These are phyloP conservation scores for Coccyzus lansbergi DNA, from an alignment of 2,797 vertebrate species.

Conservation along the genomic window DNA sequence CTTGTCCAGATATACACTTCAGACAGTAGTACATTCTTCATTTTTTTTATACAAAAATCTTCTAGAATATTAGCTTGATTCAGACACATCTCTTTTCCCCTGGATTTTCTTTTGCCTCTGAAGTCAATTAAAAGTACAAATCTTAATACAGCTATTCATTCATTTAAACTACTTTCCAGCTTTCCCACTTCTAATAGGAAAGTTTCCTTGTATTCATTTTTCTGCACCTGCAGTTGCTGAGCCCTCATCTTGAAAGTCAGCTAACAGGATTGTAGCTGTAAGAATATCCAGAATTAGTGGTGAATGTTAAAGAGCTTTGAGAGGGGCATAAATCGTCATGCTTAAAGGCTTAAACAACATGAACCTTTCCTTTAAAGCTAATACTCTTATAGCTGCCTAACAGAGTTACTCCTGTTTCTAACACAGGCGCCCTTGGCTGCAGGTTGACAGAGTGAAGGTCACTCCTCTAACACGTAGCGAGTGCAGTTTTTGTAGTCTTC, in stretches of 20 bases:
- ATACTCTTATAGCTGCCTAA: neutral
- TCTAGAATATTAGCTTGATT: neutral
- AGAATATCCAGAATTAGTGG: neutral
- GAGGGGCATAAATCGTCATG: neutral
- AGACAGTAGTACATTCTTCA: neutral
- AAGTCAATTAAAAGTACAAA: neutral
- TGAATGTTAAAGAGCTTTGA: neutral
- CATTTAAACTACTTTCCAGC: neutral
- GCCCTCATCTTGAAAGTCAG: neutral
- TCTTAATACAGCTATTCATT: neutral
- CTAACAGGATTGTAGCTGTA: neutral
- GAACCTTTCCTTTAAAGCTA: neutral
- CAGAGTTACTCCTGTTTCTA: too few species aligned
- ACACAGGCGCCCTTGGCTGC: neutral
- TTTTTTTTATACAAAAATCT: neutral
- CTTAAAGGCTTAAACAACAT: neutral
- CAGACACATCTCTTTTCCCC: neutral
- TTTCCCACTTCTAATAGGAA: neutral
- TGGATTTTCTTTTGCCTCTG: neutral
- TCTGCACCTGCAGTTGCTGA: neutral
- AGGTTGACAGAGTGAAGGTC: neutral
- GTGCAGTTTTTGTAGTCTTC: neutral
- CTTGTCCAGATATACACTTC: neutral
- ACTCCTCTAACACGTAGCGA: neutral
- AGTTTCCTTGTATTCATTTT: neutral